A percentile compares a stretch with the other conserved stretches of the same genome.
These are phyloP conservation scores for Macaca nemestrina DNA, from an alignment of 2,113 vertebrate species.

Conservation along the genomic window DNA sequence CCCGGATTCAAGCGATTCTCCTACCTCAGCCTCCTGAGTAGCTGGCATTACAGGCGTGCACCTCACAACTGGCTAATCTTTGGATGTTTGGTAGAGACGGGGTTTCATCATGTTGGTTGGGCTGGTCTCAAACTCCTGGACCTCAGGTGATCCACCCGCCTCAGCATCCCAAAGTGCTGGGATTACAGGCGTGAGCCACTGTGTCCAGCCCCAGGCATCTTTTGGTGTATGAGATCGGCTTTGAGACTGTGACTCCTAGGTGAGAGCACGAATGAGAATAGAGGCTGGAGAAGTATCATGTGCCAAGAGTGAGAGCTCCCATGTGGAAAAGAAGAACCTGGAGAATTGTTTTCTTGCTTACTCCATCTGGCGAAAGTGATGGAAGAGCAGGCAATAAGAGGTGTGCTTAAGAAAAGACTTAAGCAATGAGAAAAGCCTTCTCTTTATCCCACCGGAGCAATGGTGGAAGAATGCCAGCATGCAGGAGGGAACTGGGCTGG, in stretches of 20 bases:
- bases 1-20: no score
- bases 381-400: accelerated
- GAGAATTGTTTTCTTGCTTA: background rate
- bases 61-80: no score
- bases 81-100: no score
- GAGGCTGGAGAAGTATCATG: accelerated
- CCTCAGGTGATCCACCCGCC: no score
- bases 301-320: no score
- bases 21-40: no score
- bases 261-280: accelerated
- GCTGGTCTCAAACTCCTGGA: no score
- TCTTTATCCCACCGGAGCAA: background rate
- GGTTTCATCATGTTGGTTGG: no score
- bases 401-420: no score
- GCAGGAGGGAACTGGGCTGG: background rate
- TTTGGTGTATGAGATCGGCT: background rate
- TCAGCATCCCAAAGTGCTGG: no score
- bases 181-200: no score
- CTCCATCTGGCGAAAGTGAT: background rate
- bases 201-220: background rate
- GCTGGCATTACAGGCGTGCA: no score
- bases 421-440: background rate
- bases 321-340: background rate
- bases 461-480: background rate
- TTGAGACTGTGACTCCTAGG: background rate